These are phyloP conservation scores for Drosophila rhopaloa DNA, from an alignment of 1,140 invertebrate species.

Conservation along the genomic window DNA sequence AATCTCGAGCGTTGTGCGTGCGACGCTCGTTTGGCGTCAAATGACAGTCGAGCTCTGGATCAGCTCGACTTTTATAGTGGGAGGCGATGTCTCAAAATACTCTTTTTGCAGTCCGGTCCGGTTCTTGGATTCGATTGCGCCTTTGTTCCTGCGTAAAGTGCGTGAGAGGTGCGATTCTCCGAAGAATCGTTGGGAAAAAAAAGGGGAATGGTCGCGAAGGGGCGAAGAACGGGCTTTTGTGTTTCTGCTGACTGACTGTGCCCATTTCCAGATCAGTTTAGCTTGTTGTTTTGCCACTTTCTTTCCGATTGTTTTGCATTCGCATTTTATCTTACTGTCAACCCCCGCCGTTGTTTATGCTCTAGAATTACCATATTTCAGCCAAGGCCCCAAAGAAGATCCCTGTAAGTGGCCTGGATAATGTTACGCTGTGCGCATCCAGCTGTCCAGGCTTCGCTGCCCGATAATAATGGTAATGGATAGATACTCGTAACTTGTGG, in stretches of 20 bases:
- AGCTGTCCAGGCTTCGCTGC: constrained; percentile 17
- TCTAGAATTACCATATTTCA: constrained; percentile 67
- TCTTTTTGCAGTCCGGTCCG: constrained; percentile 66
- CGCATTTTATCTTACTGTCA: constrained; percentile 34
- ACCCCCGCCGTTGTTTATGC: constrained; percentile 61
- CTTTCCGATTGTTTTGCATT: constrained; percentile 66
- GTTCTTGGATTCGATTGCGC: constrained; percentile 49
- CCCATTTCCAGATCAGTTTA: constrained; percentile 71
- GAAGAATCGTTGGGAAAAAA: constrained; percentile 9
- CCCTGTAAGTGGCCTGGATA: constrained; percentile 30
- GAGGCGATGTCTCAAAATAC: constrained; percentile 26
- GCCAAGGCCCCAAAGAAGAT: constrained; percentile 31
- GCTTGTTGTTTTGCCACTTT: constrained; percentile 62
- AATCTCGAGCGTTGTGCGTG: constrained; percentile 26
- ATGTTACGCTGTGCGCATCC: constrained; percentile 29
- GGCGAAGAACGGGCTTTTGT: constrained; percentile 34
- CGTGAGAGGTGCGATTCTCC: constrained; percentile 62
- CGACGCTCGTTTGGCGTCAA: constrained; percentile 73
- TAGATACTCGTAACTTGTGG: constrained; percentile 31
- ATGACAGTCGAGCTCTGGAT: constrained; percentile 65
- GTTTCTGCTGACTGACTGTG: constrained; percentile 45
- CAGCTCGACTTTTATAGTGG: constrained; percentile 71
- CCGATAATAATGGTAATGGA: constrained; percentile 30
- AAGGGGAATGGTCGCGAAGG: constrained; percentile 14
- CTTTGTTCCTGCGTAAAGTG: constrained; percentile 80